Evolutionary conservation across 2,797 vertebrate species (phyloP).

Genomic region (Dipus sagitta): DNA sequence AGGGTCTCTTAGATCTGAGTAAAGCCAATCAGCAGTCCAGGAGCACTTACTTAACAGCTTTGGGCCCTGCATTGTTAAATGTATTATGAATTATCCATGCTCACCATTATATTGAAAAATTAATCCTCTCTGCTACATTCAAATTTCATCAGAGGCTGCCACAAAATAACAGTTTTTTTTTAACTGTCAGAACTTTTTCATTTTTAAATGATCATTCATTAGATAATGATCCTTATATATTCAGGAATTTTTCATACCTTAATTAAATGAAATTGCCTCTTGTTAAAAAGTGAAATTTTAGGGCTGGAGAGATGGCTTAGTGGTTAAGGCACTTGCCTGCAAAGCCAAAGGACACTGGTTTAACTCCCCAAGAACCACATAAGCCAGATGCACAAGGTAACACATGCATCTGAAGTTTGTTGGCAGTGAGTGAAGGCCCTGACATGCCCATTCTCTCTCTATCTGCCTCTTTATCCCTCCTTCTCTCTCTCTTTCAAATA

Average conservation of each 20-base stretch:
- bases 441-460: no score
- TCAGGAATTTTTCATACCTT: constrained; percentile 60
- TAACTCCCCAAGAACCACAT: no score
- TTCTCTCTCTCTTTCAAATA: no score
- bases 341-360: no score
- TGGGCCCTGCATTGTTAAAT: constrained; percentile 74
- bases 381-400: no score
- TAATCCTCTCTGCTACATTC: constrained; percentile 66
- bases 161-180: constrained; percentile 73
- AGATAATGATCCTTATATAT: constrained; percentile 52
- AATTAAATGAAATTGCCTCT: constrained; percentile 53
- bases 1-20: constrained; percentile 53
- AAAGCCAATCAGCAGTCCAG: constrained; percentile 66
- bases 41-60: constrained; percentile 73
- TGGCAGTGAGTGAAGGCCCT: no score
- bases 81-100: constrained; percentile 73
- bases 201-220: constrained; percentile 67
- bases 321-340: no score
- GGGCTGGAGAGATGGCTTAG: no score
- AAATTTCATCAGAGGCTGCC: constrained; percentile 68
- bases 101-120: constrained; percentile 77
- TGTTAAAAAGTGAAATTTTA: constrained; percentile 5
- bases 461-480: no score
- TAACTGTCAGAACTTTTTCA: constrained; percentile 66
- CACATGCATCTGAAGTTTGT: no score